A percentile compares a stretch with the other conserved stretches of the same genome.
phyloP scores from a whole-genome alignment of 1,140 invertebrate genomes.

The Listronotus oregonensis region DNA sequence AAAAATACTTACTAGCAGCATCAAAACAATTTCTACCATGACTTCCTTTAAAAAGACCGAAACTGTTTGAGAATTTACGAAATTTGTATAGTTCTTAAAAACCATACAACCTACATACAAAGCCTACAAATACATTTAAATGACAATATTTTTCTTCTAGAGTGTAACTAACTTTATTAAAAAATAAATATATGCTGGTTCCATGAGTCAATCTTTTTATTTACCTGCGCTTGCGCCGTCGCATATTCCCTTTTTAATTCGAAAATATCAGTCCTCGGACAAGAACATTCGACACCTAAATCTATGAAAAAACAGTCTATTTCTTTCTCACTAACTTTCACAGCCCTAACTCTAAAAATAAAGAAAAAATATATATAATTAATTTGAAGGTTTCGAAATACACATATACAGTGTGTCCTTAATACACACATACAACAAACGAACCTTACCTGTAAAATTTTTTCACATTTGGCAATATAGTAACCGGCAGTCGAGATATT shows the following conservation, averaged over 20 bases:
- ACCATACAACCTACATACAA: conserved; percentile 64
- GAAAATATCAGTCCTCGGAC: conserved; percentile 59
- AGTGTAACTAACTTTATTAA: too few species aligned
- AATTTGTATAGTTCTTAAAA: conserved; percentile 62
- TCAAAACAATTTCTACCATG: conserved; percentile 40
- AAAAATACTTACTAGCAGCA: conserved; percentile 35
- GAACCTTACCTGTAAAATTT: conserved; percentile 55
- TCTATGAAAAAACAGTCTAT: conserved; percentile 68
- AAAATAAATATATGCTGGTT: too few species aligned
- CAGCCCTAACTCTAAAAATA: conserved; percentile 62
- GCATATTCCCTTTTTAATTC: conserved; percentile 63
- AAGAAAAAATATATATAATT: too few species aligned
- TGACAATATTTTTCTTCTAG: too few species aligned
- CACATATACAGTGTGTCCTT: too few species aligned
- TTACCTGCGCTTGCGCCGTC: conserved; percentile 64
- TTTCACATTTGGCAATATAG: conserved; percentile 64
- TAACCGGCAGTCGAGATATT: conserved; percentile 54
- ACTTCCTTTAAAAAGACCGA: conserved; percentile 31
- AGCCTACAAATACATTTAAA: conserved; percentile 55
- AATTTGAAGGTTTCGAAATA: too few species aligned
- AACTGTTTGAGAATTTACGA: conserved; percentile 43
- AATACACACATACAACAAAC: too few species aligned
- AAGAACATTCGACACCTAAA: conserved; percentile 63
- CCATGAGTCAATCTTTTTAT: too few species aligned
- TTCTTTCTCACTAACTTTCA: conserved; percentile 54